Evolutionary conservation across 1,140 invertebrate species (phyloP), one percentile per base, ranked within the genome.

Genomic region (Psilanteris sp.): DNA sequence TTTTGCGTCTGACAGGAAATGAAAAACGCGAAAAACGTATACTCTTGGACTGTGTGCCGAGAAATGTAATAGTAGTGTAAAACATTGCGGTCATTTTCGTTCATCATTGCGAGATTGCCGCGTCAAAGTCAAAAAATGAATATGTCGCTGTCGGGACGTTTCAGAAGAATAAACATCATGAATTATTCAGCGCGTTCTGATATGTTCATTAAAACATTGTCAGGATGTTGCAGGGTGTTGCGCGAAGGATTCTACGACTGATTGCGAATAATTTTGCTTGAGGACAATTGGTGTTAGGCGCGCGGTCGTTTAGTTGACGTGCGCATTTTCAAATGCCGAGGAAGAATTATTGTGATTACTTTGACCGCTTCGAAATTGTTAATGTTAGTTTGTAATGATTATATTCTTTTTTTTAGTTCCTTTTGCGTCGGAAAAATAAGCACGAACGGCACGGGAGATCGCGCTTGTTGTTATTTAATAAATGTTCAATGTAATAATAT

Each of bases 121-220:
- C 15, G 55, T 71, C 44, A 52, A 46, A 54, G 34, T 66, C 37
- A 74, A 68, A 68, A 68, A 66, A 66, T 66, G 54, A 66, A 74
- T 18, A 66, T 27, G 70, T 57, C 41, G 57, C 48, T 72, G 67
- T 50, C 55, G 67, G 67, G 55, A 61, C 36, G 24, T 36, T 71
- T 71, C 54, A 44, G 36, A 52, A 61, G 46, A 71, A 71, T 71
- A 71, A 71, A 52, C 55, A 54, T 71, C 54, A 71, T 71, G 67
- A 61, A 71, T 71, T 54, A 71, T 61, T 52, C 55, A 71, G 29
- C 15, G 31, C 24, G 18, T 27, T 43, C 29, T 70, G 66, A 59
- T 52, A 50, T 68, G 52, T 50, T 70, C 43, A 66, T 66, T 66
- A 66, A 66, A 66, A 41, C 36, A 52, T 52, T 50, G 59, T 50